Base-by-base conservation (phyloP, 1,140 invertebrate species). In the Euglossa dilemma region DNA sequence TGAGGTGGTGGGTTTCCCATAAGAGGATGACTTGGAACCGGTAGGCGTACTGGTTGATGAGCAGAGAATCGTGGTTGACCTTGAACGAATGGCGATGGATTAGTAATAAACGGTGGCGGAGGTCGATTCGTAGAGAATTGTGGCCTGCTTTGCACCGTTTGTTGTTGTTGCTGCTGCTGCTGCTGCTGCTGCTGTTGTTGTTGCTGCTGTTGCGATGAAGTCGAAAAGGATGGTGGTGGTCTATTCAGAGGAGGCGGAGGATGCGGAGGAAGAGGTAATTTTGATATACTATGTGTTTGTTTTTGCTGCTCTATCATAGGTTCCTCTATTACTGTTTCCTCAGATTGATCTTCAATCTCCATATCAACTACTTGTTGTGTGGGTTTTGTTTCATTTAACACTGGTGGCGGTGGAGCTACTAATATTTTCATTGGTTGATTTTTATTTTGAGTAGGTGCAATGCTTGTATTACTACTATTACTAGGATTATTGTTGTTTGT, bases 331-430 rank as follows among this genome's bases (percentile, higher is more conserved):
- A 93, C 87, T 0, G 89, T 86, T 45, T 94, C 94, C 23, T 94
- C 94, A 0, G 89, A 90, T 16, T 95, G 94, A 83, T 95, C 93
- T 25, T 95, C 94, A 23, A 95, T 94, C 54, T 95, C 94, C 94
- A 95, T 95, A 47, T 95, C 94, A 0, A 94, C 93, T 1, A 92
- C 91, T 66, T 92, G 93, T 25, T 73, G 90, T 2, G 85, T 85
- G 14, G 83, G 87, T 66, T 92, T 91, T 1, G 83, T 85, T 45
- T 93, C 90, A 14, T 92, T 92, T 0, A 94, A 69, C 4, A 92
- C 84, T 0, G 93, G 93, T 1, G 94, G 93, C 4, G 93, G 92
- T 9, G 93, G 92, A 12, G 93, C 93, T 5, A 94, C 93, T 8
- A 93, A 74, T 36, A 93, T 94, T 80, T 93, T 94, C 93, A 93